Evolutionary conservation across 1,140 invertebrate species (phyloP), one percentile per base, ranked within the genome.

Genomic region (Watersipora subatra): DNA sequence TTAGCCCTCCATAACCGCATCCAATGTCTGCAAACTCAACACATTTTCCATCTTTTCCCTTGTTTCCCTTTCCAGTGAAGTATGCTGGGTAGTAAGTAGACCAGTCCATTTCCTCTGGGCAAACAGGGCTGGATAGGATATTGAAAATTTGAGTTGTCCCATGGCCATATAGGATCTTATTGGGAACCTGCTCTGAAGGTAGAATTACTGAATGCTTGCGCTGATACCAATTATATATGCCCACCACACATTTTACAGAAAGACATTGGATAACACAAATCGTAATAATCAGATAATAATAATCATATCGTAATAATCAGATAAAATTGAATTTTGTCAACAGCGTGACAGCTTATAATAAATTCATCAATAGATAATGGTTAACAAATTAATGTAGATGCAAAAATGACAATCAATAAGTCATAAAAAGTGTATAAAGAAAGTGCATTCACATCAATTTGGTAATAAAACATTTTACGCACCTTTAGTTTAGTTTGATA

Each of bases 1-100:
- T 81, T 30, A 99, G 82, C 26, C 97, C 97, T 34, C 97, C 97
- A 84, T 99, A 99, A 19, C 97, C 96, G 84, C 97, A 99, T 1
- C 97, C 97, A 75, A 99, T 87, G 80, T 99, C 97, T 17, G 89
- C 87, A 85, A 97, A 97, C 78, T 97, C 88, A 24, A 59, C 0
- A 98, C 91, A 73, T 81, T 73, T 62, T 81, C 81, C 7, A 74
- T 66, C 58, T 75, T 20, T 70, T 67, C 20, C n/a, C 30, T 57
- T 61, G 59, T 19, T 70, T 62, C 20, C 70, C 66, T 34, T 69
- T 22, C 19, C 12, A 28, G 1, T 46, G 61, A 80, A 82, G 68
- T 75, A 79, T 30, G 79, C 79, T 20, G 93, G 91, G 81, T 93
- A 98, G 28, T 90, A 81, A 28, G 77, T 70, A 61, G 82, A 77